A percentile compares a stretch with the other conserved stretches of the same genome.
Conservation (phyloP, 2,888 invertebrate genomes). For the Tortricodes alternella region DNA sequence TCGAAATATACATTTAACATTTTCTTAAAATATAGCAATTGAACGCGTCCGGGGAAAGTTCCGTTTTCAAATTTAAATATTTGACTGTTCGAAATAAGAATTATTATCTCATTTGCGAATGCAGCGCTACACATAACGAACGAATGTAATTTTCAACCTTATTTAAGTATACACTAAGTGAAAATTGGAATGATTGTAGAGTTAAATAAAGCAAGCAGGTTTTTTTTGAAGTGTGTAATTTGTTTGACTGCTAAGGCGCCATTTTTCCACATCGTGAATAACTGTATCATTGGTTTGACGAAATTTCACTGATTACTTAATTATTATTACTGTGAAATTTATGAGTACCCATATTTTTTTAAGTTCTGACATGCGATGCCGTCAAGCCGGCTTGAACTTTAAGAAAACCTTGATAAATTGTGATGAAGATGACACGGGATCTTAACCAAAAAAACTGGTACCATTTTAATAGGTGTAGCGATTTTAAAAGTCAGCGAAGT, state of each 20-base stretch:
- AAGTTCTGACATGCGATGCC: conserved; percentile 49
- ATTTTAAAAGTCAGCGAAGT: conserved; percentile 22
- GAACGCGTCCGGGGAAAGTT: conserved; percentile 56
- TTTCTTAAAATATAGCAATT: conserved; percentile 49
- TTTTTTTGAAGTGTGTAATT: conserved; percentile 45
- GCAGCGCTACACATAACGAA: conserved; percentile 38
- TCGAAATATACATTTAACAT: conserved; percentile 46
- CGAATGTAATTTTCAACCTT: conserved; percentile 33
- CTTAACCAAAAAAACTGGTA: conserved; percentile 8
- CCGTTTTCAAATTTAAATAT: conserved; percentile 65
- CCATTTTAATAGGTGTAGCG: conserved; percentile 9
- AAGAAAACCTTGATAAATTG: conserved; percentile 23
- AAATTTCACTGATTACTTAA: conserved; percentile 75
- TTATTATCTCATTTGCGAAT: conserved; percentile 69
- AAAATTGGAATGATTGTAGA: conserved; percentile 12
- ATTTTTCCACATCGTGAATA: conserved; percentile 60
- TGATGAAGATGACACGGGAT: conserved; percentile 23
- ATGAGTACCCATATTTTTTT: conserved; percentile 55
- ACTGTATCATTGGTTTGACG: conserved; percentile 74
- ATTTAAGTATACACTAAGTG: conserved; percentile 33
- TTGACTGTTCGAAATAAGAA: conserved; percentile 69
- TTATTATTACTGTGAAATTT: conserved; percentile 54
- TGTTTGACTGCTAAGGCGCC: conserved; percentile 55
- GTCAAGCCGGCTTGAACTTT: conserved; percentile 21
- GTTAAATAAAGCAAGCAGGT: conserved; percentile 7